Conservation (phyloP, 1,140 invertebrate genomes). For the Drosophila biarmipes region DNA sequence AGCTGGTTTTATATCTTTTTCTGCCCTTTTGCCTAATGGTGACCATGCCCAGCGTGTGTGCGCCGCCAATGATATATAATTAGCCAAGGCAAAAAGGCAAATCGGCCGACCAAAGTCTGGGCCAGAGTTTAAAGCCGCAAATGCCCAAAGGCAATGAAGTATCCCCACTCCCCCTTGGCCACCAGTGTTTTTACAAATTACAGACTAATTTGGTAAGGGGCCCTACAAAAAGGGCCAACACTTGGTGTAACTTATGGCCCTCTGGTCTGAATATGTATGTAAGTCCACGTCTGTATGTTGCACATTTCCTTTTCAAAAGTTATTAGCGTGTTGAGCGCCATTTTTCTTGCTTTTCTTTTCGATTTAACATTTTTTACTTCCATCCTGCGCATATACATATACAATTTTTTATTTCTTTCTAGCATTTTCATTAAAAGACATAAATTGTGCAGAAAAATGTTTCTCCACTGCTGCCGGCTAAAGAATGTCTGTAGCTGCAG, state of each 20-base stretch:
- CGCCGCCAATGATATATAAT: slow-evolving; percentile 70
- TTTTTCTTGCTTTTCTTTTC: slow-evolving; percentile 55
- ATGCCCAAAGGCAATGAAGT: slow-evolving; percentile 41
- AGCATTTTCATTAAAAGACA: slow-evolving; percentile 80
- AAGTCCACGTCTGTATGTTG: slow-evolving; percentile 43
- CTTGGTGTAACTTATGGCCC: slow-evolving; percentile 58
- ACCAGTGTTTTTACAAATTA: slow-evolving; percentile 54
- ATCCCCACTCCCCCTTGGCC: slow-evolving; percentile 17
- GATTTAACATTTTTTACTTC: slow-evolving; percentile 42
- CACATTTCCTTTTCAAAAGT: slow-evolving; percentile 78
- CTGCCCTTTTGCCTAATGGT: slow-evolving; percentile 29
- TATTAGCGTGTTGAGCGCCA: slow-evolving; percentile 75
- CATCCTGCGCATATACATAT: slow-evolving; percentile 9
- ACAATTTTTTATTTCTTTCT: slow-evolving; percentile 32
- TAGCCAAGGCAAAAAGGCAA: slow-evolving; percentile 54
- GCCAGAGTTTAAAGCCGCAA: slow-evolving; percentile 32
- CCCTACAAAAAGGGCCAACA: slow-evolving; percentile 41
- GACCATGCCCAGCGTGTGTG: slow-evolving; percentile 40
- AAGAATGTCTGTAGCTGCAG: slow-evolving; percentile 52
- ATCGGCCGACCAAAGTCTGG: slow-evolving; percentile 53
- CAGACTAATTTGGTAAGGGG: slow-evolving; percentile 71
- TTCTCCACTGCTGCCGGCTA: slow-evolving; percentile 27
- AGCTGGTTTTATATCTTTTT: slow-evolving; percentile 37
- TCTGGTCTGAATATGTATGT: slow-evolving; percentile 5
- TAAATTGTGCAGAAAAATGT: slow-evolving; percentile 83